Base-by-base conservation (phyloP, 53 echinoderm and acorn worm genomes). In the Arbacia lixula region DNA sequence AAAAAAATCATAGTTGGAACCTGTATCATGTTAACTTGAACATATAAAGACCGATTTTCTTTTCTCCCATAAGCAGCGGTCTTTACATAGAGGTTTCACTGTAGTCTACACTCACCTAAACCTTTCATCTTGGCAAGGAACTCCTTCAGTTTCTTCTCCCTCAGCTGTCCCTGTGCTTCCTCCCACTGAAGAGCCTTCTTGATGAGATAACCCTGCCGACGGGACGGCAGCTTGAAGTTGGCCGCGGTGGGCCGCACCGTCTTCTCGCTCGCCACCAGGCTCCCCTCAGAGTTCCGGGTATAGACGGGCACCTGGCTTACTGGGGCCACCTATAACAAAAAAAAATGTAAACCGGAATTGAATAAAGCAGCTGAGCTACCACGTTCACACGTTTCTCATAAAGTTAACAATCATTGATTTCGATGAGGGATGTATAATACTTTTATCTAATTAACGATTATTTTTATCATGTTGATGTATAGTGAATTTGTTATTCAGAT, bases 191-290 rank as follows among this genome's bases (percentile, higher is more conserved):
- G 66, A 2, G 96, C 96, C 60, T 93, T 93, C 65, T 87, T 71
- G 27, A 93, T 77, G 76, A 94, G 54, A 67, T 96, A 96, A 40
- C 89, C 84, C 52, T 89, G 84, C 30, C 89, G 87, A 3, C 81
- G 85, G 0, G 98, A 92, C 25, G 94, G 98, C 25, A 97, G 84
- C 75, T 88, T 90, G 87, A 87, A 97, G 41, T 92, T 92, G 37
- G 92, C 92, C 16, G 78, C 46, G 9, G 93, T 92, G 4, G 90
- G 94, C 50, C 86, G 87, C 35, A 97, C 90, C 16, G 85, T 79
- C 57, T 88, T 92, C 54, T 94, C 94, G 46, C 94, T 97, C n/a
- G 94, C 71, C 68, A 91, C 89, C 56, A 90, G 86, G 49, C 94
- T 94, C 11, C 97, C 97, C 19, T 76, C 87, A 19, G 87, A 89